Evolutionary conservation across 2,888 invertebrate genomes (phyloP).

Genomic region (Xylota sylvarum): DNA sequence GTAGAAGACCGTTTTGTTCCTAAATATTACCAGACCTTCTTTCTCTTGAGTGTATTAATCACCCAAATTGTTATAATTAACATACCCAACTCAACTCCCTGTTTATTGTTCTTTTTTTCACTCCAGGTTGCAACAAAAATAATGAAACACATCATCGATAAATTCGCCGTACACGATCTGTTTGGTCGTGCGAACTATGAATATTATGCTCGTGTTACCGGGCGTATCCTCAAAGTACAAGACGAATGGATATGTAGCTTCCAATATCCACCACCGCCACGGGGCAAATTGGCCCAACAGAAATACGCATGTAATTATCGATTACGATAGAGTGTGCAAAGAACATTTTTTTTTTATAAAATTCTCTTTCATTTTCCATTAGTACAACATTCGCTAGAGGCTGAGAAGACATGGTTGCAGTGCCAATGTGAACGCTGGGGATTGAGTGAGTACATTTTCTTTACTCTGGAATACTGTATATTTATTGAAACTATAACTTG

Average conservation of each 20-base stretch:
- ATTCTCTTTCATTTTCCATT: conserved; percentile 70
- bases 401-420: conserved; percentile 95
- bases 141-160: conserved; percentile 98
- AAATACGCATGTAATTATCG: conserved; percentile 88
- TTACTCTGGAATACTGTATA: conserved; percentile 9
- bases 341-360: conserved; percentile 1
- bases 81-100: background rate
- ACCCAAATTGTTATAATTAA: background rate
- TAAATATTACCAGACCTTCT: no score
- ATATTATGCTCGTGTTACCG: conserved; percentile 97
- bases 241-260: conserved; percentile 98
- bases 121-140: conserved; percentile 96
- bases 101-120: background rate
- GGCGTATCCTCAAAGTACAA: conserved; percentile 95
- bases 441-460: conserved; percentile 82
- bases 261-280: conserved; percentile 92
- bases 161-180: conserved; percentile 97
- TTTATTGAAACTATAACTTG: conserved; percentile 41
- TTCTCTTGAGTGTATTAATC: no score
- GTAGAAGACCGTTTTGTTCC: no score
- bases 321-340: conserved; percentile 4
- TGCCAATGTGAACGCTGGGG: conserved; percentile 96
- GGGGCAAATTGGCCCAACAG: conserved; percentile 88
- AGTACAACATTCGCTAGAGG: conserved; percentile 95
- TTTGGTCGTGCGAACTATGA: conserved; percentile 98